phyloP scores from a whole-genome alignment of 2,113 vertebrate genomes.

The Cygnus atratus region DNA sequence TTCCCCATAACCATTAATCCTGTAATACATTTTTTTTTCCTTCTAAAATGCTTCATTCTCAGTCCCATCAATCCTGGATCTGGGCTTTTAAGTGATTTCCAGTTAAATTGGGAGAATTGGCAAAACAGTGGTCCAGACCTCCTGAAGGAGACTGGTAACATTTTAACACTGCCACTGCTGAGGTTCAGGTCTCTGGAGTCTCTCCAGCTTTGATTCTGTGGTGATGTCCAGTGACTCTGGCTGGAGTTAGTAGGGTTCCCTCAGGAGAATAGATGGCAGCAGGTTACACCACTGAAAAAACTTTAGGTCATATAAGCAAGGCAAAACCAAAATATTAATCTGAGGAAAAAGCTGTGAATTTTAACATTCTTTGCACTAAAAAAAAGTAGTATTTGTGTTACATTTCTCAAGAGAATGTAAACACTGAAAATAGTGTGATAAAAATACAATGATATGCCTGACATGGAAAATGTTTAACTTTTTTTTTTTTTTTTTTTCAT shows the following conservation, averaged over 20 bases:
- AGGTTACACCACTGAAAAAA: not conserved
- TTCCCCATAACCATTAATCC: not conserved
- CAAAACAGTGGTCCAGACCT: not conserved
- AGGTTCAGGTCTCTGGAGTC: not conserved
- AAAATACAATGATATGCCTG: not conserved
- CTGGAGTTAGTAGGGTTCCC: not conserved
- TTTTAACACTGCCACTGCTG: not conserved
- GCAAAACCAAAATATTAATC: not conserved
- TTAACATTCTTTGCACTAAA: not conserved
- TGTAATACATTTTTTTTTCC: not conserved
- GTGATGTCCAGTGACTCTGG: not conserved
- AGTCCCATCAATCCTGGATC: not conserved
- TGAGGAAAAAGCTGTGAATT: not conserved
- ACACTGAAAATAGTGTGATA: not conserved
- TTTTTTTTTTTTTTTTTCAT: not conserved
- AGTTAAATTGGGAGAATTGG: not conserved
- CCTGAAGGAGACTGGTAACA: not conserved
- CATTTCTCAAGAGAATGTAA: not conserved
- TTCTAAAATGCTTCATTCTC: not conserved
- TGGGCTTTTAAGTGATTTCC: not conserved
- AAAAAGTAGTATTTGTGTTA: not conserved
- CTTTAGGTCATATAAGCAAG: not conserved
- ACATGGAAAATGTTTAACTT: not conserved
- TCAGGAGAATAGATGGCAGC: not conserved
- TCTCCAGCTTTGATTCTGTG: not conserved